A percentile compares a stretch with the other conserved stretches of the same genome.
phyloP scores from a whole-genome alignment of 2,888 invertebrate genomes.

The Chouioia cunea region DNA sequence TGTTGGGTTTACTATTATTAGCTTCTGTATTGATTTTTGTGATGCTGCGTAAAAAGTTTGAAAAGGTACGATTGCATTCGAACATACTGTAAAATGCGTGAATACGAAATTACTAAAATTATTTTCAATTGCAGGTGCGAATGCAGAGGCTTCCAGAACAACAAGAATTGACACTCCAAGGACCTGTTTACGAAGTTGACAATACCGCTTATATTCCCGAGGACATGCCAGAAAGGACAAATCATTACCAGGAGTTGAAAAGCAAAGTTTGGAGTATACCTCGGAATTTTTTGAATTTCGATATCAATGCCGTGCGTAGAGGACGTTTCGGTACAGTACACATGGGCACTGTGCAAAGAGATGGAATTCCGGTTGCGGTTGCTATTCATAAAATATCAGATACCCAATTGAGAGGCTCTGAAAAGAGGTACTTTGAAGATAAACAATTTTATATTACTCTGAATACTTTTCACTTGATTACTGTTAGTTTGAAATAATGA shows the following conservation, averaged over 20 bases:
- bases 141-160: slow-evolving; percentile 72
- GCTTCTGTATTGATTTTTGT: slow-evolving; percentile 76
- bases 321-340: slow-evolving; percentile 86
- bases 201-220: slow-evolving; percentile 84
- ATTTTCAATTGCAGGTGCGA: slow-evolving; percentile 53
- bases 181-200: slow-evolving; percentile 84
- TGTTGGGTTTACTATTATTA: slow-evolving; percentile 77
- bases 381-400: slow-evolving; percentile 78
- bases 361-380: slow-evolving; percentile 71
- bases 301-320: slow-evolving; percentile 77
- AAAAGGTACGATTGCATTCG: slow-evolving; percentile 63
- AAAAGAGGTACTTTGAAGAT: slow-evolving; percentile 72
- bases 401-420: slow-evolving; percentile 70
- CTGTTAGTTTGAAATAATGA: no score
- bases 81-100: neutral
- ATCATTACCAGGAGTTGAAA: slow-evolving; percentile 82
- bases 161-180: slow-evolving; percentile 81
- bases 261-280: slow-evolving; percentile 82
- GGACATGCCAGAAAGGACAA: slow-evolving; percentile 75
- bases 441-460: no score
- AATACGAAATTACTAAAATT: neutral
- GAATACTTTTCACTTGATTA: no score
- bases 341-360: slow-evolving; percentile 77
- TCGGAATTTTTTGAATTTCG: slow-evolving; percentile 79
- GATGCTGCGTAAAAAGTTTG: slow-evolving; percentile 69